These are phyloP conservation scores for Mantis religiosa DNA, from an alignment of 2,888 invertebrate species.

Conservation along the genomic window DNA sequence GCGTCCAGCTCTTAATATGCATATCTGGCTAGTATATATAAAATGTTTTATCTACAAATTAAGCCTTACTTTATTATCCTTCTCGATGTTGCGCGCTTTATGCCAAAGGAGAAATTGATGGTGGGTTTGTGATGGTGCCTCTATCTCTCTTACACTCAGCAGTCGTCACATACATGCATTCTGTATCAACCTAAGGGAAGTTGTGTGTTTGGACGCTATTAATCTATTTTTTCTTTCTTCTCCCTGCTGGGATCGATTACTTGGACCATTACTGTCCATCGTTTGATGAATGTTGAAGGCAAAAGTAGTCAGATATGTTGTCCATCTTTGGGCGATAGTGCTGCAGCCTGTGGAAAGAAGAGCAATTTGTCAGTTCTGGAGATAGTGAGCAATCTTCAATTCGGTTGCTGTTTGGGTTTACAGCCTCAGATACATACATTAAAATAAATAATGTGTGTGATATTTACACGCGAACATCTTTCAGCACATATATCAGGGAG, in stretches of 20 bases:
- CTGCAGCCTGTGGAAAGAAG: background rate
- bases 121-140: background rate
- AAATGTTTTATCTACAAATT: constrained; percentile 5
- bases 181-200: background rate
- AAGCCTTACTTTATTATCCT: constrained; percentile 1
- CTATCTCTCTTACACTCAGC: background rate
- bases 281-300: background rate
- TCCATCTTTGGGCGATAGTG: background rate
- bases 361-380: background rate
- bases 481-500: no score
- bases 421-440: no score
- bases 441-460: no score
- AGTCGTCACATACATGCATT: background rate
- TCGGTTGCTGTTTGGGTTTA: background rate
- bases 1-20: background rate
- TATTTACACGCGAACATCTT: no score
- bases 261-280: background rate
- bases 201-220: background rate
- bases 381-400: background rate
- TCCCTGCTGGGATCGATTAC: background rate
- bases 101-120: background rate
- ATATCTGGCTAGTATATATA: background rate
- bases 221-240: background rate
- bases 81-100: background rate
- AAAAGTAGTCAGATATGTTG: background rate